These are phyloP conservation scores for Dicyrtomina minuta DNA, from an alignment of 2,888 invertebrate genomes.

Conservation along the genomic window DNA sequence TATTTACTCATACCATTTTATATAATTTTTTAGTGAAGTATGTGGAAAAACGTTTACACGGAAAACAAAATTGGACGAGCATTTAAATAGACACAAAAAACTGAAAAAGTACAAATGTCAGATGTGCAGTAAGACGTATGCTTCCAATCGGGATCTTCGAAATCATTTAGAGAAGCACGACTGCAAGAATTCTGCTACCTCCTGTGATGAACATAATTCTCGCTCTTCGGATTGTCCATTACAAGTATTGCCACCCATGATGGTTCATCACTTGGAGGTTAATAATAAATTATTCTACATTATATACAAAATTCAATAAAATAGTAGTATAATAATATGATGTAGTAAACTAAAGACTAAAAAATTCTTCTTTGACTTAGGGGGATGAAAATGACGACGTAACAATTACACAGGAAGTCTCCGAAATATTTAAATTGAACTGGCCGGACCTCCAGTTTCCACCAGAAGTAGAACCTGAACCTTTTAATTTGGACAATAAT, in stretches of 20 bases:
- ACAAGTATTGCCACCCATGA: background rate
- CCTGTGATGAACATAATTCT: background rate
- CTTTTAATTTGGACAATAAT: too few relatives aligned
- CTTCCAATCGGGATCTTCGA: constrained; percentile 35
- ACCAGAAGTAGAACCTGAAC: too few relatives aligned
- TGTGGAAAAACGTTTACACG: constrained; percentile 33
- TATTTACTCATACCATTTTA: too few relatives aligned
- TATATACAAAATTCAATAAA: too few relatives aligned
- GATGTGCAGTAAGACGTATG: constrained; percentile 27
- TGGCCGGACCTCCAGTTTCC: constrained; percentile 7
- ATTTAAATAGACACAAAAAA: constrained; percentile 20
- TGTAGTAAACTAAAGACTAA: too few relatives aligned
- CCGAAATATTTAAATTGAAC: constrained; percentile 15
- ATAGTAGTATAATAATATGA: too few relatives aligned
- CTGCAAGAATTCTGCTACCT: background rate
- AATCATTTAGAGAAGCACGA: constrained; percentile 27
- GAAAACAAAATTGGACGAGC: constrained; percentile 35
- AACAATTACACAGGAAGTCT: constrained; percentile 3
- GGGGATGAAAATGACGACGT: too few relatives aligned
- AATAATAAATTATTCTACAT: too few relatives aligned
- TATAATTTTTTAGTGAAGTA: too few relatives aligned
- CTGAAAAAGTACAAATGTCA: constrained; percentile 25
- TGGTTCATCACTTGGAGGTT: too few relatives aligned
- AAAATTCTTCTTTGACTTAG: too few relatives aligned
- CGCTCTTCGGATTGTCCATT: too few relatives aligned